These are phyloP conservation scores for Pampus argenteus DNA, from an alignment of 2,797 vertebrate species.

Conservation along the genomic window DNA sequence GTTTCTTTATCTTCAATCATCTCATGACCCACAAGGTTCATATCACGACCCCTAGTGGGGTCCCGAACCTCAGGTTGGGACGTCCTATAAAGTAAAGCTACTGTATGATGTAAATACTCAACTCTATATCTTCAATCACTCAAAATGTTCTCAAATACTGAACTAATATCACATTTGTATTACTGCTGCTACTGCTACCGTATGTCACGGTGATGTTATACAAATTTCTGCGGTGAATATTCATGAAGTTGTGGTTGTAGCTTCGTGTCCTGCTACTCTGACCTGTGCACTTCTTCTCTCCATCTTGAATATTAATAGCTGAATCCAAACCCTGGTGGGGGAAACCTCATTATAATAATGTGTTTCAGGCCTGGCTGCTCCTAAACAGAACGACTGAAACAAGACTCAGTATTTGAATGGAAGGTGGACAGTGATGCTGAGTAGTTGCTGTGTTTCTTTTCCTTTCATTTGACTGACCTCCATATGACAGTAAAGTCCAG, in stretches of 20 bases:
- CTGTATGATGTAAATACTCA: not conserved
- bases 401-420: not conserved
- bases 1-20: too few relatives aligned
- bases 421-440: not conserved
- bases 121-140: too few relatives aligned
- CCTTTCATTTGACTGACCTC: conserved; percentile 10
- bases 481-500: conserved; percentile 31
- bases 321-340: not conserved
- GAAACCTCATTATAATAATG: not conserved
- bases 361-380: too few relatives aligned
- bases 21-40: too few relatives aligned
- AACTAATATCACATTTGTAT: too few relatives aligned
- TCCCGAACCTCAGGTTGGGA: too few relatives aligned
- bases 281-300: conserved; percentile 28
- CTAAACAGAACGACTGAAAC: too few relatives aligned
- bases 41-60: too few relatives aligned
- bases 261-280: conserved; percentile 46
- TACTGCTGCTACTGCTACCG: not conserved
- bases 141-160: not conserved
- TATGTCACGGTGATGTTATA: conserved; percentile 12
- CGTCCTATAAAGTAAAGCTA: not conserved
- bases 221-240: too few relatives aligned
- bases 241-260: conserved; percentile 35
- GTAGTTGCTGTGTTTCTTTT: not conserved
- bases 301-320: conserved; percentile 42